Conservation (phyloP, 2,113 vertebrate species). For the Lepus americanus region DNA sequence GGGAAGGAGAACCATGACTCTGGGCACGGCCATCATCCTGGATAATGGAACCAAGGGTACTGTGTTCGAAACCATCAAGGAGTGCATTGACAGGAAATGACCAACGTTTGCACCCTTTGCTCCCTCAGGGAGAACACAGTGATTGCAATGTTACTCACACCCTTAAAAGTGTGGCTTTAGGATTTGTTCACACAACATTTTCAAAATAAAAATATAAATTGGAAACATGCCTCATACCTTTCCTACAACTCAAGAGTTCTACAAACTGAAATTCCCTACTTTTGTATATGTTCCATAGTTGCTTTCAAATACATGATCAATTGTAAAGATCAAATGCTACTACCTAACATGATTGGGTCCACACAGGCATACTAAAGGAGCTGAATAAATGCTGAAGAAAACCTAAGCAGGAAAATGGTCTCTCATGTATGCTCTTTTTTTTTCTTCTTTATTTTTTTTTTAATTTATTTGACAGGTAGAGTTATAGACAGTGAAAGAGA, state of each 20-base stretch:
- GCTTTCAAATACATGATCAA: background rate
- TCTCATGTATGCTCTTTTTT: background rate
- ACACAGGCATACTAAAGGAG: background rate
- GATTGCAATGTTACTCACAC: background rate
- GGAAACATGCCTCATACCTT: conserved; percentile 15
- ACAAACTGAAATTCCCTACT: conserved; percentile 15
- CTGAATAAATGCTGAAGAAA: background rate
- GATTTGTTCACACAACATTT: conserved; percentile 11
- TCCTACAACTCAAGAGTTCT: background rate
- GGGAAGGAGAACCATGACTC: background rate
- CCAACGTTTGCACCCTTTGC: background rate
- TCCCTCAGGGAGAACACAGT: background rate
- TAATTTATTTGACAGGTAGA: no score
- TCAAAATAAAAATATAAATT: conserved; percentile 38
- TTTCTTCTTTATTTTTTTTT: no score
- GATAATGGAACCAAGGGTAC: background rate
- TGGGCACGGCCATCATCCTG: background rate
- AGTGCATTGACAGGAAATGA: background rate
- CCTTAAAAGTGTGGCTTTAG: background rate
- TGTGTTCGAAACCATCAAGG: background rate
- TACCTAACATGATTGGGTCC: background rate
- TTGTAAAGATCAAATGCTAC: background rate
- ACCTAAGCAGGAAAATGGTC: background rate
- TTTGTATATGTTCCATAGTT: conserved; percentile 3
- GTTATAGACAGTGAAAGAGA: no score